phyloP scores from a whole-genome alignment of 1,140 invertebrate genomes.

The Trichonephila clavipes region DNA sequence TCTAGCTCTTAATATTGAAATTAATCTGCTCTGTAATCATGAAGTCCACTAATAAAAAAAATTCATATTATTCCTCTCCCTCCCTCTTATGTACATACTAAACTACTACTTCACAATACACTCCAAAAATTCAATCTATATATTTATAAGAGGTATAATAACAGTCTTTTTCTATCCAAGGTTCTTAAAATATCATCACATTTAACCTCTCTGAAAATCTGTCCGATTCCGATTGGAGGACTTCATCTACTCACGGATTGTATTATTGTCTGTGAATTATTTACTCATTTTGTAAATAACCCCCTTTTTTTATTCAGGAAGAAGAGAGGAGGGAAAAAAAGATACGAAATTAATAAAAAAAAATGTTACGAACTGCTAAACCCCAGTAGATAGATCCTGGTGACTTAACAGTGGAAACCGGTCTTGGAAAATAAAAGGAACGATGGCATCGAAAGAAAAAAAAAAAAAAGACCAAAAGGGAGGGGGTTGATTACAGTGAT shows the following conservation, averaged over 20 bases:
- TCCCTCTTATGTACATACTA: neutral
- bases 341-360: neutral
- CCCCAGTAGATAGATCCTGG: conserved; percentile 54
- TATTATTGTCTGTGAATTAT: neutral
- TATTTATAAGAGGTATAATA: neutral
- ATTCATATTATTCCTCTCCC: neutral
- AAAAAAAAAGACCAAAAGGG: conserved; percentile 2
- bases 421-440: conserved; percentile 46
- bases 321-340: neutral
- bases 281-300: conserved; percentile 31
- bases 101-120: neutral
- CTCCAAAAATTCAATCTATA: neutral
- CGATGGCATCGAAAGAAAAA: neutral
- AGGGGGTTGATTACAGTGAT: conserved; percentile 74
- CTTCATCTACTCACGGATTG: conserved; percentile 2
- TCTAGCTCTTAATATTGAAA: too few species aligned
- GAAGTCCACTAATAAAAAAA: neutral
- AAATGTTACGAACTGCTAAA: neutral
- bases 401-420: conserved; percentile 59
- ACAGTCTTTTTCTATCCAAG: neutral
- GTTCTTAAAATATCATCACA: neutral
- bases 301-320: neutral
- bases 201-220: neutral
- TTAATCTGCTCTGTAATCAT: neutral
- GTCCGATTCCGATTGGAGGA: neutral